Evolutionary conservation across 2,797 vertebrate species (phyloP), one percentile per base, ranked within the genome.

Genomic region (Dicrostonyx torquatus): DNA sequence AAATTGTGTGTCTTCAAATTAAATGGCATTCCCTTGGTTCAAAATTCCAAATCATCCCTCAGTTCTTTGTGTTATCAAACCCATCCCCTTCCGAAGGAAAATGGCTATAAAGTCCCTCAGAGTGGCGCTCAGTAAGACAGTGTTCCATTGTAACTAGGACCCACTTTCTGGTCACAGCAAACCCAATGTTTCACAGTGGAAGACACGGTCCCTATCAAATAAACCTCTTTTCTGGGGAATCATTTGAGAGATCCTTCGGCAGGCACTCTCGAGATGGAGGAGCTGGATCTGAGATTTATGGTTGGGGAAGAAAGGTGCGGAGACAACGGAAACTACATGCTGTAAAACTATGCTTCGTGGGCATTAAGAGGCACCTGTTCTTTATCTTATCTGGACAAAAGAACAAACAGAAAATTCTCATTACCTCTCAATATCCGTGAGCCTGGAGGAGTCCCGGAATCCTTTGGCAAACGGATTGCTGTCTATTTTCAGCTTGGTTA

Each of bases 381-480:
- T 96, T 97, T 97, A 97, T 98, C 98, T 98, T 98, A 98, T 98
- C 96, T 89, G 77, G 53, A 73, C 86, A 79, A 87, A 91, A 97
- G 98, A 98, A 97, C 98, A 98, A 98, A 97, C 98, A 99, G 97
- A 98, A 98, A 98, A 98, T 98, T 98, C 98, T 99, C 98, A 98
- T 99, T 99, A 99, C 99, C 99, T 99, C 99, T 99, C 99, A 76
- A 99, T 99, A 98, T 99, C 99, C 14, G 99, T 99, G 97, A 99
- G 99, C 97, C 99, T 99, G 80, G 99, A 99, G 66, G 99, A 99
- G 98, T 99, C 99, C 97, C 99, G 98, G 98, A 99, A 99, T 96
- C 99, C 99, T 99, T 99, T 99, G 97, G 99, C 99, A 90, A 99
- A 99, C 15, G 99, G 99, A 98, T 99, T 99, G 98, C 99, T 99